phyloP scores from a whole-genome alignment of 2,888 invertebrate species.

The Leucozona laternaria region DNA sequence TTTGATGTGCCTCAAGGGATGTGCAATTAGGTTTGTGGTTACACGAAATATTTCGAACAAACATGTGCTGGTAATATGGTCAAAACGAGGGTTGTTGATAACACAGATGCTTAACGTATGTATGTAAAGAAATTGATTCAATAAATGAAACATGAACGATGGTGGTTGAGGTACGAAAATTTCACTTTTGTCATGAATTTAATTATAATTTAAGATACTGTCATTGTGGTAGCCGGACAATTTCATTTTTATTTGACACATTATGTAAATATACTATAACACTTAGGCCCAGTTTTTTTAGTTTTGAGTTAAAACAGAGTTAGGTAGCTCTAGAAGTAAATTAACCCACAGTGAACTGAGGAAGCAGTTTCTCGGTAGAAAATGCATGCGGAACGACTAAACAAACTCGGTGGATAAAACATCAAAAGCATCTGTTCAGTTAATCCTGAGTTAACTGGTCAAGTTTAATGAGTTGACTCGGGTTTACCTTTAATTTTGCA shows the following conservation, averaged over 20 bases:
- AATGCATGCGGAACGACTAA: no score
- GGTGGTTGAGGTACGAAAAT: conserved; percentile 18
- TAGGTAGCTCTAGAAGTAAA: no score
- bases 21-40: conserved; percentile 55
- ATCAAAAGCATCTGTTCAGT: no score
- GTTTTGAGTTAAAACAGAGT: no score
- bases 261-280: no score
- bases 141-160: conserved; percentile 49
- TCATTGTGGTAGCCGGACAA: not conserved
- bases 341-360: no score
- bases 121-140: conserved; percentile 56
- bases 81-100: conserved; percentile 40
- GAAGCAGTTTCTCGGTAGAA: no score
- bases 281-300: no score
- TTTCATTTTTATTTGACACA: not conserved
- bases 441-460: no score
- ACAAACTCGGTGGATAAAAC: no score
- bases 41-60: conserved; percentile 55
- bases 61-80: conserved; percentile 50
- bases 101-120: conserved; percentile 37
- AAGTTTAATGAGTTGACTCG: no score
- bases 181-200: conserved; percentile 28
- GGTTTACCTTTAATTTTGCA: no score
- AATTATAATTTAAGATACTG: conserved; percentile 26
- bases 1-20: conserved; percentile 19